These are phyloP conservation scores for Choloepus hoffmanni DNA, from an alignment of 2,113 vertebrate species.

Conservation along the genomic window DNA sequence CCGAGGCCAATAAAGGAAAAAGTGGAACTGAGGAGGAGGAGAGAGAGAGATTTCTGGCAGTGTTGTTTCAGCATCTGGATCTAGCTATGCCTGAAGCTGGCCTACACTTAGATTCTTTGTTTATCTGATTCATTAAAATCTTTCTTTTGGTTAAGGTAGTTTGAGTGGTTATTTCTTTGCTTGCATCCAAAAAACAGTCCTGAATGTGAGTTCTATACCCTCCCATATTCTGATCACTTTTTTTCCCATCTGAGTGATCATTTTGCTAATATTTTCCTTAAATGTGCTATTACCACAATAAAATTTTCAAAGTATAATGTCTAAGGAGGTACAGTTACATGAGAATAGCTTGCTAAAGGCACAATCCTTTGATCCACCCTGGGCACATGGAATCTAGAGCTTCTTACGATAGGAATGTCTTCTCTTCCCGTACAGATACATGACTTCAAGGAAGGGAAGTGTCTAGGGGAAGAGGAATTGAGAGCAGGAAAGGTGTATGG, in stretches of 20 bases:
- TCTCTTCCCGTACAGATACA: no score
- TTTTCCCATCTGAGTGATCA: neutral
- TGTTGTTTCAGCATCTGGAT: neutral
- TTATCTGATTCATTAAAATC: neutral
- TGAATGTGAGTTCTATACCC: neutral
- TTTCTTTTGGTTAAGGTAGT: neutral
- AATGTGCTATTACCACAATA: neutral
- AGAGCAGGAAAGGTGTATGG: neutral
- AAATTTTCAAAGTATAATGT: neutral
- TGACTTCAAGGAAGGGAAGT: neutral
- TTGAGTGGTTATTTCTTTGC: neutral
- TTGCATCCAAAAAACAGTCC: neutral
- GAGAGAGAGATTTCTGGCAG: neutral
- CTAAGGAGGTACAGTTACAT: neutral
- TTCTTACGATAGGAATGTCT: neutral
- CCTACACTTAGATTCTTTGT: neutral
- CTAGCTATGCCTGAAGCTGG: neutral
- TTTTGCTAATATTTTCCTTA: neutral
- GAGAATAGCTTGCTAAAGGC: neutral
- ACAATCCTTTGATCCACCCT: neutral
- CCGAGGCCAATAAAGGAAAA: neutral
- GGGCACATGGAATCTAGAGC: neutral
- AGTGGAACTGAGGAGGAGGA: neutral
- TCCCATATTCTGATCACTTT: neutral
- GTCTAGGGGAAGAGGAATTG: neutral